Evolutionary conservation across 2,888 invertebrate species (phyloP).

Genomic region (Fragum sueziense): DNA sequence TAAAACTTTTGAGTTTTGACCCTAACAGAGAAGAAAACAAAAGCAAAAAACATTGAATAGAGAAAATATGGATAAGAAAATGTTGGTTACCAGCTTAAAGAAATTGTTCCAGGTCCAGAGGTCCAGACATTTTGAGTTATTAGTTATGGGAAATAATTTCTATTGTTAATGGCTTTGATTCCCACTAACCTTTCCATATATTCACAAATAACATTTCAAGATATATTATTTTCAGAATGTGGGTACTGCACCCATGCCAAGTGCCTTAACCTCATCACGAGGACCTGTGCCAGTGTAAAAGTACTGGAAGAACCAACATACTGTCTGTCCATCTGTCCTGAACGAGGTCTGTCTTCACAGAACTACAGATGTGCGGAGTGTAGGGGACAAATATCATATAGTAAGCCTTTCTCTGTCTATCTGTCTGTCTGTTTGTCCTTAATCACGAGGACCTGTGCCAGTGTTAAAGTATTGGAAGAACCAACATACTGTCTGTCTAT

Average conservation of each 20-base stretch:
- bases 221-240: constrained; percentile 87
- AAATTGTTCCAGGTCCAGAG: no score
- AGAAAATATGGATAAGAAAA: no score
- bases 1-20: no score
- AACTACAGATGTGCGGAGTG: constrained; percentile 84
- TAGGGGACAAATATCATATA: constrained; percentile 75
- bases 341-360: constrained; percentile 83
- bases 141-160: no score
- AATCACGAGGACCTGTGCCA: constrained; percentile 93
- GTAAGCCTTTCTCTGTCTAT: constrained; percentile 73
- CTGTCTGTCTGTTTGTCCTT: no score
- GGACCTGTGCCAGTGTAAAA: constrained; percentile 93
- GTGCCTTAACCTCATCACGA: constrained; percentile 90
- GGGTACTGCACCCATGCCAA: constrained; percentile 89
- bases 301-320: constrained; percentile 84
- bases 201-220: no score
- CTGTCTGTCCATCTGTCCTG: constrained; percentile 92
- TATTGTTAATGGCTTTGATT: no score
- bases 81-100: no score
- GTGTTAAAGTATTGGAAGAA: constrained; percentile 86
- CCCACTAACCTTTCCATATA: no score
- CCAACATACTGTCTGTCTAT: constrained; percentile 88
- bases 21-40: no score
- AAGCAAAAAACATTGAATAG: no score
- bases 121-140: no score